Evolutionary conservation across 2,888 invertebrate species (phyloP), one percentile per base, ranked within the genome.

Genomic region (Caenorhabditis sp.): DNA sequence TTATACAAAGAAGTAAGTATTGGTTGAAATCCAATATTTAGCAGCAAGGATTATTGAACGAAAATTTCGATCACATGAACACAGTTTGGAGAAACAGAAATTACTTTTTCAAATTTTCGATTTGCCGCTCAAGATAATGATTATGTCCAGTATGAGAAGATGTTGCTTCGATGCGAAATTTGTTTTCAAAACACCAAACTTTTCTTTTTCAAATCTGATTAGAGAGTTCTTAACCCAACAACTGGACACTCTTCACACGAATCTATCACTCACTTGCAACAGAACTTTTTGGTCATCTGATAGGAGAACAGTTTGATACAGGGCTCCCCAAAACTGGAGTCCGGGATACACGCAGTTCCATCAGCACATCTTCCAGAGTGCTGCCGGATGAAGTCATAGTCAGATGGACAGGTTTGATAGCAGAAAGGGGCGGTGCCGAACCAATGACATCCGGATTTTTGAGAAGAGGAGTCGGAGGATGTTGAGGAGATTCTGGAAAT

Each of bases 391-490:
- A 83, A 85, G 49, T 87, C 87, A 47, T 77, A 85, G 16, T 86
- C 87, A 10, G 87, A 70, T 0, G 87, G 87, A 58, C 87, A 87
- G 1, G 77, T 77, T 22, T 87, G 76, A 28, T 79, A 74, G 44
- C 87, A 87, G 24, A 87, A 82, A 19, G 87, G 87, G 2, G 87
- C 87, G 0, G 70, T 74, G 10, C 87, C 87, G 31, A 87, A 87
- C 87, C 87, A 87, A 35, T 80, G 75, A 44, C 87, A 87, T 1
- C 87, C 86, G 0, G 86, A 85, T 59, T 75, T 74, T 26, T 76
- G 70, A 19, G 63, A 26, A 8, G 63, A 70, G 2, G 79, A 66
- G 26, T 59, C 72, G n/a, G 47, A n/a, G n/a, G 59, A 61, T 6
- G 63, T 59, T 16, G 59, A 38, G 4, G 69, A 41, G 10, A 73